Base-by-base conservation (phyloP, 1,140 invertebrate genomes). In the Diploscapter pachys region DNA sequence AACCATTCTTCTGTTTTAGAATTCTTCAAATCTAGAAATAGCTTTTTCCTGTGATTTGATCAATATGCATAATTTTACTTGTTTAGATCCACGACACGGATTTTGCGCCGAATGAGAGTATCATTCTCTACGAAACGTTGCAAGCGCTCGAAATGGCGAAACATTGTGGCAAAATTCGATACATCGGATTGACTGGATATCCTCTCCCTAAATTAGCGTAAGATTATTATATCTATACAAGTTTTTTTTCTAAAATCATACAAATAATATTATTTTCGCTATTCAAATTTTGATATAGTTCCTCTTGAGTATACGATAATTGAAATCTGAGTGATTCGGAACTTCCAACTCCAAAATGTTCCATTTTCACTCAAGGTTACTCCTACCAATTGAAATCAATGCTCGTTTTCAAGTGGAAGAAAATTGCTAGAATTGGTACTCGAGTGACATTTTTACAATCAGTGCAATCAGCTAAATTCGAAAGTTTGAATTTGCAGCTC, bases 141-240 rank as follows among this genome's bases (percentile, higher is more conserved):
- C 93, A 93, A 50, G 90, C 91, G 6, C 83, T 96, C 13, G 89
- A 92, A 75, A 89, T 90, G 81, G 87, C 92, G 11, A 90, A 92
- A 11, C 87, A 90, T 9, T 88, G 90, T 61, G 92, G 92, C 31
- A 94, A 93, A 87, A 91, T 91, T 0, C 90, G 88, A 76, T 91
- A 89, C 83, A 93, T 97, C 77, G 94, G 93, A 2, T 88, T 95
- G 9, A 94, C 93, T 2, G 93, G 92, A 2, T 96, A 96, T 87
- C 91, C 93, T 2, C 85, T 96, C 3, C 89, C 90, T 0, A 86
- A 79, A 54, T 8, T 81, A 13, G 65, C 68, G 77, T 81, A 71
- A 53, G 75, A 61, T 55, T 31, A 31, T 31, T 31, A 31, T 31
- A 31, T 31, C 31, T 31, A 31, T 31, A 31, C 1, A 31, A 31